Evolutionary conservation across 2,113 vertebrate genomes (phyloP).

Genomic region (Festucalex cinctus): DNA sequence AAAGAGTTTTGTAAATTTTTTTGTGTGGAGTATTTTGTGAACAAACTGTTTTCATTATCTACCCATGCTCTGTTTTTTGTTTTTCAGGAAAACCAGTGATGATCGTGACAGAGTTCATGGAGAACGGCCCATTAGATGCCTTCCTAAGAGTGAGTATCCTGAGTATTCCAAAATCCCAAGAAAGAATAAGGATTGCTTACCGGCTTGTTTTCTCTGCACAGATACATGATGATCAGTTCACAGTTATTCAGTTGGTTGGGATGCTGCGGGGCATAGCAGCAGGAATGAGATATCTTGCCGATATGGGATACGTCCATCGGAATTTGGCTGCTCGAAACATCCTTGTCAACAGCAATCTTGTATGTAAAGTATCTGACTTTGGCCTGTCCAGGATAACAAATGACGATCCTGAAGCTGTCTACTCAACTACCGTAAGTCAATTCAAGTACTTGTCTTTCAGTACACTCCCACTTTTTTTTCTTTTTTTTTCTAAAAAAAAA

Average conservation of each 20-base stretch:
- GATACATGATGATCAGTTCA: conserved; percentile 98
- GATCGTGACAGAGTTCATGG: conserved; percentile 99
- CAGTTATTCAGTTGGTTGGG: conserved; percentile 95
- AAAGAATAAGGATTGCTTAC: conserved; percentile 43
- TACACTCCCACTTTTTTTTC: too few species aligned
- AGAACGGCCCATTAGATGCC: conserved; percentile 94
- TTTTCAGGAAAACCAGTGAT: conserved; percentile 99
- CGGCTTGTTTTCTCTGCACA: conserved; percentile 52
- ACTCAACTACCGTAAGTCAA: conserved; percentile 94
- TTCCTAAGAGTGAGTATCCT: conserved; percentile 90
- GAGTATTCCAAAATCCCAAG: conserved; percentile 6
- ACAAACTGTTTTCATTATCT: background rate
- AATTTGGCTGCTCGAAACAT: conserved; percentile 96
- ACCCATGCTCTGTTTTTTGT: too few species aligned
- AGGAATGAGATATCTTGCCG: conserved; percentile 95
- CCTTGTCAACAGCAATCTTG: conserved; percentile 99
- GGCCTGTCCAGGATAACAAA: conserved; percentile 96
- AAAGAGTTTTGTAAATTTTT: background rate
- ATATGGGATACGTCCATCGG: conserved; percentile 98
- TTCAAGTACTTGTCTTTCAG: conserved; percentile 24
- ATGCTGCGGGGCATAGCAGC: conserved; percentile 97
- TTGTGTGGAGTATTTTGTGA: too few species aligned
- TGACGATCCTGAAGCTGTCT: conserved; percentile 96
- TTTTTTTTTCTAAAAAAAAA: too few species aligned
- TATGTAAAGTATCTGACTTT: conserved; percentile 99